Conservation (phyloP, 2,888 invertebrate genomes). For the Ariolimax columbianus region DNA sequence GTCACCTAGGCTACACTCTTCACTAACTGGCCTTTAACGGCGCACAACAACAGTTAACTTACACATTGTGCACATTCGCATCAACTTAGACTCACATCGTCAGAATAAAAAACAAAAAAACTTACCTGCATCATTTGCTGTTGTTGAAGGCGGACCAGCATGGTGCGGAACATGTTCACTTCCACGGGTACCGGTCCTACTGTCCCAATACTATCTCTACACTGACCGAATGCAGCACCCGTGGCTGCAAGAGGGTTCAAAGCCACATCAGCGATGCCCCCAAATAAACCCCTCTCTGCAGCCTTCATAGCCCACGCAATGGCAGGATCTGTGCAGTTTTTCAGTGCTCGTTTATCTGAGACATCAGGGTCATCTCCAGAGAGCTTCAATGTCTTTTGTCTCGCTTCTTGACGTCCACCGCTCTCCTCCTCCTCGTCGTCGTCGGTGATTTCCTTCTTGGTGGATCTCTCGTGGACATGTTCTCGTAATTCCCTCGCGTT, state of each 20-base stretch:
- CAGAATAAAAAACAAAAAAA: constrained; percentile 76
- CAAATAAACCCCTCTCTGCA: constrained; percentile 50
- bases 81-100: no score
- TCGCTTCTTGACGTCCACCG: no score
- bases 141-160: constrained; percentile 46
- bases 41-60: no score
- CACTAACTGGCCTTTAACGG: no score
- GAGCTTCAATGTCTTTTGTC: background rate
- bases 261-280: constrained; percentile 82
- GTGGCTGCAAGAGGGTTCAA: constrained; percentile 95
- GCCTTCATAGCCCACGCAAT: constrained; percentile 38
- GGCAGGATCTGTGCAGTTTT: constrained; percentile 12
- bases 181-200: constrained; percentile 19
- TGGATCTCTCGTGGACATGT: background rate
- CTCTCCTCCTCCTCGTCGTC: background rate
- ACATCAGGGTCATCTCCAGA: background rate
- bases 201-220: background rate
- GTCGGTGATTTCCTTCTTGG: background rate
- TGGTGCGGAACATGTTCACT: constrained; percentile 31
- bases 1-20: no score
- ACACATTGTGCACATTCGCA: no score
- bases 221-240: constrained; percentile 95
- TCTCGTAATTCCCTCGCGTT: background rate
- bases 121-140: constrained; percentile 50
- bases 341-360: no score